Evolutionary conservation across 2,797 vertebrate species (phyloP).

Genomic region (Phataginus tricuspis): DNA sequence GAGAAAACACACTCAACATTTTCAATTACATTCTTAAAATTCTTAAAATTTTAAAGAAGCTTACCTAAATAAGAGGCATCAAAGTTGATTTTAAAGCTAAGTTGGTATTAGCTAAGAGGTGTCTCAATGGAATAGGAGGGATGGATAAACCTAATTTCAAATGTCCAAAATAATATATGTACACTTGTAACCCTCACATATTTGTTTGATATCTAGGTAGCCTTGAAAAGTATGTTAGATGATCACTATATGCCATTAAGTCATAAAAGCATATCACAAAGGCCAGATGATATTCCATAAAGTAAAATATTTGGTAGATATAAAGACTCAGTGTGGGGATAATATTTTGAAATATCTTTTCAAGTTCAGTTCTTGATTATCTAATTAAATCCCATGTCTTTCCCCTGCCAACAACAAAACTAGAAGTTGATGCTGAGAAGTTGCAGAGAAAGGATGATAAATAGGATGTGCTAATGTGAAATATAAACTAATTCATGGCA

Average conservation of each 20-base stretch:
- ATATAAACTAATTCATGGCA: not conserved
- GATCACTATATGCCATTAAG: not conserved
- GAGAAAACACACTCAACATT: not conserved
- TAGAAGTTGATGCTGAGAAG: not conserved
- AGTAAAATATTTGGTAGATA: not conserved
- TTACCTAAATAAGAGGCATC: not conserved
- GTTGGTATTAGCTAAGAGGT: not conserved
- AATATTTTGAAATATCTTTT: slow-evolving; percentile 1
- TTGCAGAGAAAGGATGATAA: not conserved
- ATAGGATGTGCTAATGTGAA: not conserved
- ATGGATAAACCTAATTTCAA: not conserved
- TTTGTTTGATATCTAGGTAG: not conserved
- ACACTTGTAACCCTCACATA: not conserved
- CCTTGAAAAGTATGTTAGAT: not conserved
- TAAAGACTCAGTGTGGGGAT: not conserved
- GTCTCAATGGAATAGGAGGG: not conserved
- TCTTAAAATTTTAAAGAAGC: not conserved
- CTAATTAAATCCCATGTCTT: not conserved
- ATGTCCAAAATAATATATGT: not conserved
- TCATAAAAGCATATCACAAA: not conserved
- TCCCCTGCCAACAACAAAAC: not conserved
- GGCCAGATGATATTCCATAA: not conserved
- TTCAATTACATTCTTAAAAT: not conserved
- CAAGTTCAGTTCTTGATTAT: not conserved
- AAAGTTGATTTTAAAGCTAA: not conserved